A percentile compares a stretch with the other conserved stretches of the same genome.
phyloP scores from a whole-genome alignment of 2,888 invertebrate species.

The Mythimna impura region DNA sequence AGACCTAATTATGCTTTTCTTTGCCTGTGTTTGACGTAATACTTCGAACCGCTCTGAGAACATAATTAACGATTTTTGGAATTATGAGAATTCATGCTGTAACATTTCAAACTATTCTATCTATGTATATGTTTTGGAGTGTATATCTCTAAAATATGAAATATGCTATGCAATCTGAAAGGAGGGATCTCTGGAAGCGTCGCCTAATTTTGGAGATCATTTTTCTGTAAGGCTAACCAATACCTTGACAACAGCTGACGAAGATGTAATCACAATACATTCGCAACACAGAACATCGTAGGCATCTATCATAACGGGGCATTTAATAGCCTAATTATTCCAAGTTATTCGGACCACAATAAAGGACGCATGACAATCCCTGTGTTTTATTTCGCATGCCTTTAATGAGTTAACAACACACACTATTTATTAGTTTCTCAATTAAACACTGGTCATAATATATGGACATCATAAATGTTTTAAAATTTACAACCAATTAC shows the following conservation, averaged over 20 bases:
- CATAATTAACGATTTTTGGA: too few relatives aligned
- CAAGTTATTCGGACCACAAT: slow-evolving; percentile 18
- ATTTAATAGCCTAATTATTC: slow-evolving; percentile 22
- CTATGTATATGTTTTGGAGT: too few relatives aligned
- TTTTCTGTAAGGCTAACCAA: background rate
- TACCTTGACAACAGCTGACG: background rate
- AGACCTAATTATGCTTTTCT: too few relatives aligned
- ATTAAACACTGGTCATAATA: slow-evolving; percentile 61
- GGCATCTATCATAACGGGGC: slow-evolving; percentile 16
- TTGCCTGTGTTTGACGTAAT: too few relatives aligned
- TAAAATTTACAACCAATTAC: slow-evolving; percentile 68
- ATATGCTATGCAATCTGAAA: too few relatives aligned
- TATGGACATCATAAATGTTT: slow-evolving; percentile 62
- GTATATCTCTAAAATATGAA: too few relatives aligned
- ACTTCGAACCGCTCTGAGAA: too few relatives aligned
- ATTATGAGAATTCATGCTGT: too few relatives aligned
- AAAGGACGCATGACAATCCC: slow-evolving; percentile 30
- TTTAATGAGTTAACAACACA: slow-evolving; percentile 48
- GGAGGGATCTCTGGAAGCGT: too few relatives aligned
- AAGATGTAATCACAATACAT: background rate
- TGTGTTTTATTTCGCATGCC: slow-evolving; percentile 41
- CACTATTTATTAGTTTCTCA: slow-evolving; percentile 58
- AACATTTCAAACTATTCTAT: too few relatives aligned
- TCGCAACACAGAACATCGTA: background rate
- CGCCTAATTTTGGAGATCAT: too few relatives aligned